These are phyloP conservation scores for Leptodactylus fuscus DNA, from an alignment of 2,113 vertebrate species.

Conservation along the genomic window DNA sequence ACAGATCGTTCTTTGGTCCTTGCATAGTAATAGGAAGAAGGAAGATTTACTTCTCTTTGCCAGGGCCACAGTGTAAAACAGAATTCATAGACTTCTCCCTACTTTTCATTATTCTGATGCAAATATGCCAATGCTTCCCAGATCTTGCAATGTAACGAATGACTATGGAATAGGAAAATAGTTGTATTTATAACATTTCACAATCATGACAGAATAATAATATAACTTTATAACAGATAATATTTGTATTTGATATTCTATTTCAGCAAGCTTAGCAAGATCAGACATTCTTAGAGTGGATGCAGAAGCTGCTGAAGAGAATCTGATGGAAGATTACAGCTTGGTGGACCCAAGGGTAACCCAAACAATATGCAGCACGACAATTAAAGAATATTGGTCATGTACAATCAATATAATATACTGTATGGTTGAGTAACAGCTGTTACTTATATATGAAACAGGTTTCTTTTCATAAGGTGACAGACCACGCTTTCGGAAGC, in stretches of 20 bases:
- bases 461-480: too few species aligned
- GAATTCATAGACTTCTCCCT: not conserved
- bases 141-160: too few species aligned
- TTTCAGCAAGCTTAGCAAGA: slow-evolving; percentile 56
- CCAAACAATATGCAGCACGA: not conserved
- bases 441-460: not conserved
- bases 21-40: too few species aligned
- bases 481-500: too few species aligned
- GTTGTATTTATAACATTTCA: not conserved
- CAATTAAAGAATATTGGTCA: not conserved
- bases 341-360: slow-evolving; percentile 78
- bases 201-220: not conserved
- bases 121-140: not conserved
- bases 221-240: too few species aligned
- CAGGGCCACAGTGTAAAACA: not conserved
- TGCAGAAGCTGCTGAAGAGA: slow-evolving; percentile 72
- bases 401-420: not conserved
- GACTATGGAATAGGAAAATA: too few species aligned
- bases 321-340: slow-evolving; percentile 71
- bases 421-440: not conserved
- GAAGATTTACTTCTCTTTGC: not conserved
- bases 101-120: not conserved
- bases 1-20: too few species aligned
- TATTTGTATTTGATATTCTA: too few species aligned
- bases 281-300: slow-evolving; percentile 68